Conservation (phyloP, 2,113 vertebrate genomes). For the Choloepus hoffmanni region DNA sequence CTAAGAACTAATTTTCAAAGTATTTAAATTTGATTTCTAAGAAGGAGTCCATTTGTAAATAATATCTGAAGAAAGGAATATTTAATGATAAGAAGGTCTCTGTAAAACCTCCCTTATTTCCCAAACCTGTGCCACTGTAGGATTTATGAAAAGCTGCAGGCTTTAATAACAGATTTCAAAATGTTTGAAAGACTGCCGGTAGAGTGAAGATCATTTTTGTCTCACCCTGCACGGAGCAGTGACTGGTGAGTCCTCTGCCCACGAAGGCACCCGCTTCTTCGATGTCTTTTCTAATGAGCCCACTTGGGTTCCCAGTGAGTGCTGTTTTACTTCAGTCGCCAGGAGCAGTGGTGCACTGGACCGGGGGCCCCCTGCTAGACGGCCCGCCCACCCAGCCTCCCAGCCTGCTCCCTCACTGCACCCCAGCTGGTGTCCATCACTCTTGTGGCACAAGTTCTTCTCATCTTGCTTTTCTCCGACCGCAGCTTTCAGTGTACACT, state of each 20-base stretch:
- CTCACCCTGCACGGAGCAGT: neutral
- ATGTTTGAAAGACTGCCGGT: neutral
- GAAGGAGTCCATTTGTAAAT: neutral
- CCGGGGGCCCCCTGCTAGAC: neutral
- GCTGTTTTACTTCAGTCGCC: neutral
- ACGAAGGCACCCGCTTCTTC: neutral
- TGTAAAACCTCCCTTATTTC: conserved; percentile 1
- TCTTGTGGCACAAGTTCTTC: neutral
- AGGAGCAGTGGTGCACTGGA: neutral
- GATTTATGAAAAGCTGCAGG: neutral
- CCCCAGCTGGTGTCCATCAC: neutral
- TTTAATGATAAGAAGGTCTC: neutral
- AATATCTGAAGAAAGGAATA: neutral
- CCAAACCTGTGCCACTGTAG: neutral
- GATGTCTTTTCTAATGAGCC: neutral
- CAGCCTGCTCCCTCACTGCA: neutral
- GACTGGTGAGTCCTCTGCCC: neutral
- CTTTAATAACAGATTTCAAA: neutral
- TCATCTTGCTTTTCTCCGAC: neutral
- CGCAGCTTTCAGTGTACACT: neutral
- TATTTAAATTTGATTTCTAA: conserved; percentile 20
- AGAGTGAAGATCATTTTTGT: neutral
- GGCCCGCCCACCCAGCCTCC: neutral
- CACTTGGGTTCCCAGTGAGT: neutral
- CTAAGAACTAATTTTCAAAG: conserved; percentile 54